Evolutionary conservation across 2,797 vertebrate species (phyloP), one percentile per base, ranked within the genome.

Genomic region (Esox masquinongy): DNA sequence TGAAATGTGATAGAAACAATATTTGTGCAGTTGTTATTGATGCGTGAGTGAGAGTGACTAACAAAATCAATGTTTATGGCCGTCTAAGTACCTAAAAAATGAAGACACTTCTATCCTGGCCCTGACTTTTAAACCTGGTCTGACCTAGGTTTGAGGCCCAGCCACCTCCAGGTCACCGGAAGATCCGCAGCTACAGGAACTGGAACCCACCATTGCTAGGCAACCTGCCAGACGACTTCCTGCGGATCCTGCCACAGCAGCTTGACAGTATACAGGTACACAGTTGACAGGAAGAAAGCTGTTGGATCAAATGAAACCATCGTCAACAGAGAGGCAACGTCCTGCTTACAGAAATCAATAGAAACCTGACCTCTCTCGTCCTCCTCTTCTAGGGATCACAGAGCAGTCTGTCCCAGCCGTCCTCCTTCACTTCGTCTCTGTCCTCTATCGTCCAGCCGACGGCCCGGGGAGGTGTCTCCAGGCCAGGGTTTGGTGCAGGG

Each of bases 121-220:
- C 64, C 0, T 17, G 14, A 67, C 64, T 34, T 53, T 51, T 53
- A 8, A 49, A 12, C 24, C 16, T 53, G n/a, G 26, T 53, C 24
- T 29, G 26, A 53, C 16, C 49, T 81, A 95, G 98, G 87, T 96
- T 92, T 7, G 96, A 97, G 0, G 85, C 92, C 11, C 92, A 90
- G 6, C 87, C 85, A n/a, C 86, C 93, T 0, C 83, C 88, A 8
- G 88, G 92, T 61, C 85, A 91, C 34, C 84, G 88, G 1, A 93
- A 80, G 12, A 93, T 92, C 1, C 86, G 88, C 19, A 93, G 89
- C 80, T 98, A 97, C 85, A 91, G 94, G 78, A 97, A 97, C 90
- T 99, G 97, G 97, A 99, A 98, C 80, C 98, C 98, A 0, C 98
- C 97, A 0, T 88, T 99, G 71, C 93, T 99, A 4, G 98, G 98